Evolutionary conservation across 1,140 invertebrate genomes (phyloP), one percentile per base, ranked within the genome.

Genomic region (Rhynchophorus ferrugineus): DNA sequence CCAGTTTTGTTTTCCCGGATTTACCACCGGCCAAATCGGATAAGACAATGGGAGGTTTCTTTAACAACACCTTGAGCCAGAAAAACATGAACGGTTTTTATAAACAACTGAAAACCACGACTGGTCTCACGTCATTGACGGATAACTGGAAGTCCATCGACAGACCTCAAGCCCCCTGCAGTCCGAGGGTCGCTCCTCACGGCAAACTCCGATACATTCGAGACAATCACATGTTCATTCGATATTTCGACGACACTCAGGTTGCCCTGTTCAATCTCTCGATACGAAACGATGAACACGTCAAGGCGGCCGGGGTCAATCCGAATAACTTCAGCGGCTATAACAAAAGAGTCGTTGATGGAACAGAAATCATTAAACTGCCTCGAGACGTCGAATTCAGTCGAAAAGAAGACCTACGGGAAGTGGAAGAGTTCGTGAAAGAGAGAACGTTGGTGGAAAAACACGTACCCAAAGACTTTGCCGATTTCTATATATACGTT

Each of bases 231-330:
- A 51, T 36, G 29, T 58, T 62, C 18, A 22, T 60, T 5, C 36
- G 60, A n/a, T 62, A 62, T 24, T 62, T 58, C 36, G 60, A 62
- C 20, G 55, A 60, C 13, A 56, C 36, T 8, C 60, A 62, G 33
- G 47, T 58, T 21, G 51, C 53, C 5, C 44, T 60, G 8, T 62
- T 60, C 34, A 61, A 53, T 17, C 16, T 58, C 14, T 37, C 50
- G 0, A 20, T 5, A 19, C 49, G 54, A 24, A 36, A 46, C 22
- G 44, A 53, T 1, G 49, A 58, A 24, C 3, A 48, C 7, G 13
- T 54, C 5, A 54, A 35, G 35, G 50, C 35, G 5, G 38, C 45
- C 17, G 50, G 24, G 1, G 29, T 38, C n/a, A 47, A 46, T 33
- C 50, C 22, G 3, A 34, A 47, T 11, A 22, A 35, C 8, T 18